Evolutionary conservation across 30 jellyfish, hydroid and myxozoan genomes (phyloP).

Genomic region (Aurelia sp.): DNA sequence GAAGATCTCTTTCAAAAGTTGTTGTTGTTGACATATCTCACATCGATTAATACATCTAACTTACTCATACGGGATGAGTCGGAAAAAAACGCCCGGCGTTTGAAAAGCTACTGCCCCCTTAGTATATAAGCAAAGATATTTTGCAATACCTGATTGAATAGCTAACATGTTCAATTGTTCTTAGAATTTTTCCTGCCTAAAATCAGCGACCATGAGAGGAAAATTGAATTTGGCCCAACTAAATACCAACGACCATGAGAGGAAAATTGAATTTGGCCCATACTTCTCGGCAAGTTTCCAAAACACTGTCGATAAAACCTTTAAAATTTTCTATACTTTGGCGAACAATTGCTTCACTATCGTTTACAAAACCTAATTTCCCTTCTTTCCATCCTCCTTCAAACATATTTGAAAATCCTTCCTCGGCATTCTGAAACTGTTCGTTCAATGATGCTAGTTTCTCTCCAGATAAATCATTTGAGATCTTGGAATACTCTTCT

Average conservation of each 20-base stretch:
- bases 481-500: constrained; percentile 58
- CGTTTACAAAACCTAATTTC: not conserved
- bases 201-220: too few relatives aligned
- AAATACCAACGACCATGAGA: constrained; percentile 63
- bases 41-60: too few relatives aligned
- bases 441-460: constrained; percentile 25
- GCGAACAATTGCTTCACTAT: not conserved
- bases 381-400: not conserved
- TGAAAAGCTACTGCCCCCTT: too few relatives aligned
- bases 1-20: too few relatives aligned
- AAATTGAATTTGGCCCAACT: too few relatives aligned
- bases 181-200: too few relatives aligned
- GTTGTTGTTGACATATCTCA: too few relatives aligned
- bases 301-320: constrained; percentile 17
- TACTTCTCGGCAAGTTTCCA: constrained; percentile 44
- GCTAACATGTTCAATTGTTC: too few relatives aligned
- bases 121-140: too few relatives aligned
- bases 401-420: not conserved
- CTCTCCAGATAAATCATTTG: constrained; percentile 75
- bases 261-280: constrained; percentile 89
- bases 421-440: constrained; percentile 21
- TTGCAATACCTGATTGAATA: too few relatives aligned
- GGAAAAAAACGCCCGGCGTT: too few relatives aligned
- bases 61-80: too few relatives aligned
- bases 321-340: constrained; percentile 7